These are phyloP conservation scores for Spea bombifrons DNA, from an alignment of 2,113 vertebrate genomes.

Conservation along the genomic window DNA sequence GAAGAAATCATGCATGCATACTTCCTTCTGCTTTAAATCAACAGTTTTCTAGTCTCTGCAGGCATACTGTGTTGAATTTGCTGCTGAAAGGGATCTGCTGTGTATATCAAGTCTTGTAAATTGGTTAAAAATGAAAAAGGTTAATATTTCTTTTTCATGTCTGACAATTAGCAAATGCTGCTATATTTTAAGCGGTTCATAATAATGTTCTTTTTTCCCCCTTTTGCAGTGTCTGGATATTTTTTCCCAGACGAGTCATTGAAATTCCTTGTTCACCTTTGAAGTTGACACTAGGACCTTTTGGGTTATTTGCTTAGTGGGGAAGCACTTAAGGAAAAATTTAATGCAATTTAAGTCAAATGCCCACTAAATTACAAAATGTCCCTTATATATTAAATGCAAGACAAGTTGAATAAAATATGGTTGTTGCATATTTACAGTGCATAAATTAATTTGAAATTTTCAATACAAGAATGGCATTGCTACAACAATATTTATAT, in stretches of 20 bases:
- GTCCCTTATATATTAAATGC: conserved; percentile 30
- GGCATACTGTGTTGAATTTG: background rate
- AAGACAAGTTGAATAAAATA: conserved; percentile 52
- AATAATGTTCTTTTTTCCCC: conserved; percentile 48
- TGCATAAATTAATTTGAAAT: conserved; percentile 41
- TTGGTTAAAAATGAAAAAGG: background rate
- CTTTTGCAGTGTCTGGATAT: conserved; percentile 47
- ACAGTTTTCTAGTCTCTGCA: background rate
- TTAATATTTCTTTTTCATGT: background rate
- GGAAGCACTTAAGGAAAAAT: conserved; percentile 52
- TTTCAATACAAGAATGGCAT: background rate
- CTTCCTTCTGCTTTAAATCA: background rate
- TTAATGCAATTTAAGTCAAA: conserved; percentile 56
- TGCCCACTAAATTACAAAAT: conserved; percentile 51
- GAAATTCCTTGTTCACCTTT: conserved; percentile 43
- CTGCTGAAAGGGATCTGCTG: background rate
- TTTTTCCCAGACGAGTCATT: conserved; percentile 48
- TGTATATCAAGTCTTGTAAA: background rate
- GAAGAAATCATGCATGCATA: background rate
- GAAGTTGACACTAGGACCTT: conserved; percentile 47
- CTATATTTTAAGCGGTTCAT: conserved; percentile 28
- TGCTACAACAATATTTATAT: conserved; percentile 24
- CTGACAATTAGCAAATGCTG: conserved; percentile 16
- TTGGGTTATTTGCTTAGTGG: conserved; percentile 55
- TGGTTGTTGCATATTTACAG: conserved; percentile 42